Conservation (phyloP, 1,140 invertebrate species). For the Heliconius himera region DNA sequence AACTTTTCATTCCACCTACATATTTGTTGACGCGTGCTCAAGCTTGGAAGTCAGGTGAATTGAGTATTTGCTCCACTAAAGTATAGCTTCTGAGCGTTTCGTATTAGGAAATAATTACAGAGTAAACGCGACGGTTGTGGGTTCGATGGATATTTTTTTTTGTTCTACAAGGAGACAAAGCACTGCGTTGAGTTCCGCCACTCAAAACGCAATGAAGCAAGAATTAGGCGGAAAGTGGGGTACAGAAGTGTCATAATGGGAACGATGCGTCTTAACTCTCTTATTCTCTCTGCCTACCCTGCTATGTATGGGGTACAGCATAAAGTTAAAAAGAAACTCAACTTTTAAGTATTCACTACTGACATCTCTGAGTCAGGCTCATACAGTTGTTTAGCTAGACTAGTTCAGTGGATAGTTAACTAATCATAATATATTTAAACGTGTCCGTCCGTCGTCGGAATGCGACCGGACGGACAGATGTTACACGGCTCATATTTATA, state of each 20-base stretch:
- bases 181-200: not conserved
- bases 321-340: too few species aligned
- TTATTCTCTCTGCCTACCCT: too few species aligned
- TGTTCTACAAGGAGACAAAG: not conserved
- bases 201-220: not conserved
- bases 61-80: not conserved
- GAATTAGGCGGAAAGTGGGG: too few species aligned
- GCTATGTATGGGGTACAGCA: too few species aligned
- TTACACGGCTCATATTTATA: conserved; percentile 26
- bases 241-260: too few species aligned
- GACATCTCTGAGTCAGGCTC: not conserved
- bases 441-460: conserved; percentile 35
- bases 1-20: conserved; percentile 32
- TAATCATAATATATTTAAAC: conserved; percentile 3
- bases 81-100: not conserved
- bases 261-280: too few species aligned
- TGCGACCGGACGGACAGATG: conserved; percentile 46
- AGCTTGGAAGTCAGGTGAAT: conserved; percentile 6
- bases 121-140: not conserved
- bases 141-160: not conserved
- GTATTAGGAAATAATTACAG: not conserved
- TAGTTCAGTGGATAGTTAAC: conserved; percentile 11
- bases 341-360: too few species aligned
- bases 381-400: conserved; percentile 1
- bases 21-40: conserved; percentile 20